These are phyloP conservation scores for Cryptosula pallasiana DNA, from an alignment of 2,888 invertebrate species.

Conservation along the genomic window DNA sequence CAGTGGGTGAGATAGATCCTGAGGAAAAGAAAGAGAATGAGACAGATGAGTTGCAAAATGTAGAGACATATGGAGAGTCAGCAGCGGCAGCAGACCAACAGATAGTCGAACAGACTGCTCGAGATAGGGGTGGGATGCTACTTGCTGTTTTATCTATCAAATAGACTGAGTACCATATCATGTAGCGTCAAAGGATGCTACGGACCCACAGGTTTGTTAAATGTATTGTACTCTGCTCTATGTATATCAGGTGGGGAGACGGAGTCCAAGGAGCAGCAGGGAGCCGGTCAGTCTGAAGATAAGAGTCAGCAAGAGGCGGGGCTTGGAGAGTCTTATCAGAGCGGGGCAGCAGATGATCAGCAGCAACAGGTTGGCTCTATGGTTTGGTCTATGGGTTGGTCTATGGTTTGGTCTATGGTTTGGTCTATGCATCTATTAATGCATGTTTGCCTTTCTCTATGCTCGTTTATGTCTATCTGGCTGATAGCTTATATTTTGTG, in stretches of 20 bases:
- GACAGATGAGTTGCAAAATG: slow-evolving; percentile 48
- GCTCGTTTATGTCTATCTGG: too few species aligned
- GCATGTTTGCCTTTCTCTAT: too few species aligned
- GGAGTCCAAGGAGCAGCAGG: slow-evolving; percentile 18
- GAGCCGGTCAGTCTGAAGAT: slow-evolving; percentile 8
- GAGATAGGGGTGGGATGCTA: slow-evolving; percentile 12
- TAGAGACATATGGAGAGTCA: not conserved
- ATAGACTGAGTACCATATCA: too few species aligned
- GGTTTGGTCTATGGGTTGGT: too few species aligned
- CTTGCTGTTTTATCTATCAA: too few species aligned
- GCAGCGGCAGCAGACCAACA: slow-evolving; percentile 30
- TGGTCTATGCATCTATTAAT: too few species aligned
- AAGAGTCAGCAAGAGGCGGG: not conserved
- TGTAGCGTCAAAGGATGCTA: too few species aligned
- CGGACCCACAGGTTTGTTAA: too few species aligned
- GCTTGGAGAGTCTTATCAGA: slow-evolving; percentile 16
- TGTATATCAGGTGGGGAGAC: slow-evolving; percentile 3
- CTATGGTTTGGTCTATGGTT: too few species aligned
- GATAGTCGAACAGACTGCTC: slow-evolving; percentile 30
- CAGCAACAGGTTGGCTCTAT: too few species aligned
- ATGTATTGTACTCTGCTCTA: too few species aligned
- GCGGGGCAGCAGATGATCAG: not conserved
- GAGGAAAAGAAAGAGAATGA: slow-evolving; percentile 53
- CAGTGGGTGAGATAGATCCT: slow-evolving; percentile 50
- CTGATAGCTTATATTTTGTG: too few species aligned